Evolutionary conservation across 2,797 vertebrate species (phyloP).

Genomic region (Euphonia xanthogaster): DNA sequence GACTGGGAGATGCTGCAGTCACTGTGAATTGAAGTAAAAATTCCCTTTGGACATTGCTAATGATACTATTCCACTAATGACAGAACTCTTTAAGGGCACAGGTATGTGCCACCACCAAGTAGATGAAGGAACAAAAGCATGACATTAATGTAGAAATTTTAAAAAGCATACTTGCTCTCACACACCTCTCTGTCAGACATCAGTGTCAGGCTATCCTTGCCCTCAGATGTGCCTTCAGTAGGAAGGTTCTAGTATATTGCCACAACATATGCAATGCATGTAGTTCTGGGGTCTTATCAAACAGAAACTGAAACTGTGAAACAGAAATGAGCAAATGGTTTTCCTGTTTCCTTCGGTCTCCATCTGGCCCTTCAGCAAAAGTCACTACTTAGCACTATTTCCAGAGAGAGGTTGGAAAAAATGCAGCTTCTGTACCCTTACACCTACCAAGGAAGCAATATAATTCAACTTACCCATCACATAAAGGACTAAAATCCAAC

Average conservation of each 20-base stretch:
- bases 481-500: neutral
- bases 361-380: neutral
- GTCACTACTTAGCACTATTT: neutral
- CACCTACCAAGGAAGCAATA: neutral
- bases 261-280: neutral
- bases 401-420: neutral
- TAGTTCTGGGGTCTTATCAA: neutral
- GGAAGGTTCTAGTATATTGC: neutral
- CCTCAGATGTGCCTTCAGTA: neutral
- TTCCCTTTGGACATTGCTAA: neutral
- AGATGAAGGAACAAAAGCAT: neutral
- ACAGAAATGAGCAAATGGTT: neutral
- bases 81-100: neutral
- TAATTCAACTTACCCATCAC: neutral
- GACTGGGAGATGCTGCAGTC: neutral
- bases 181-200: neutral
- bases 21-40: neutral
- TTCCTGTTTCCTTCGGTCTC: neutral
- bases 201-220: neutral
- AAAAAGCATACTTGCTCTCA: neutral
- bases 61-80: neutral
- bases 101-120: neutral
- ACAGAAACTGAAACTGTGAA: neutral
- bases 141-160: neutral
- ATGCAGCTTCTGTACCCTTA: neutral